phyloP scores from a whole-genome alignment of 2,113 vertebrate species.

The Atractosteus spatula region DNA sequence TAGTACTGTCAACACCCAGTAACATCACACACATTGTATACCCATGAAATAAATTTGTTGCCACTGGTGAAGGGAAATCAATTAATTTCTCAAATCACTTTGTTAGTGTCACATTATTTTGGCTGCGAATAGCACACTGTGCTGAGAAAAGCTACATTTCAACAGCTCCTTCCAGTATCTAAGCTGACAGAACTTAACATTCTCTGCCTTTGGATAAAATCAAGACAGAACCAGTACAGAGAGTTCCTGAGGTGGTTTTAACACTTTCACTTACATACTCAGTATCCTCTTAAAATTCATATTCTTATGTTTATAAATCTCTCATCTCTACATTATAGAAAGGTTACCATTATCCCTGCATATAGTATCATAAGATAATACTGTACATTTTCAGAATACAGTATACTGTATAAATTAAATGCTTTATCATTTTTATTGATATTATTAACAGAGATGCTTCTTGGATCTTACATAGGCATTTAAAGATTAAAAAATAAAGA shows the following conservation, averaged over 20 bases:
- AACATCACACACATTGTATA: conserved; percentile 22
- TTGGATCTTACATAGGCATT: no score
- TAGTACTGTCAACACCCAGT: conserved; percentile 10
- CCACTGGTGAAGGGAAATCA: conserved; percentile 57
- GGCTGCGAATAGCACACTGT: conserved; percentile 38
- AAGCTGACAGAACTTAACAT: conserved; percentile 48
- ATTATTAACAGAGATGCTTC: no score
- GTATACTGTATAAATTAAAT: no score
- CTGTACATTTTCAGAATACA: no score
- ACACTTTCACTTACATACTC: conserved; percentile 39
- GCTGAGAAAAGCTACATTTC: conserved; percentile 40
- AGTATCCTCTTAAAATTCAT: conserved; percentile 48
- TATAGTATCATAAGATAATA: background rate
- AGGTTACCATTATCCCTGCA: background rate
- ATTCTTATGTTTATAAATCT: background rate
- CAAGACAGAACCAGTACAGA: conserved; percentile 26
- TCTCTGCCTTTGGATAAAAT: conserved; percentile 28
- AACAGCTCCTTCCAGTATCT: conserved; percentile 23
- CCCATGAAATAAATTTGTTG: conserved; percentile 17
- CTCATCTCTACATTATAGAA: background rate
- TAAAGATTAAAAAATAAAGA: no score
- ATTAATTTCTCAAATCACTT: conserved; percentile 54
- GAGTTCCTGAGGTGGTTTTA: conserved; percentile 48
- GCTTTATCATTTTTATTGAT: no score
- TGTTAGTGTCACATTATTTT: conserved; percentile 56